Base-by-base conservation (phyloP, 2,797 vertebrate species). In the Argentina silus region DNA sequence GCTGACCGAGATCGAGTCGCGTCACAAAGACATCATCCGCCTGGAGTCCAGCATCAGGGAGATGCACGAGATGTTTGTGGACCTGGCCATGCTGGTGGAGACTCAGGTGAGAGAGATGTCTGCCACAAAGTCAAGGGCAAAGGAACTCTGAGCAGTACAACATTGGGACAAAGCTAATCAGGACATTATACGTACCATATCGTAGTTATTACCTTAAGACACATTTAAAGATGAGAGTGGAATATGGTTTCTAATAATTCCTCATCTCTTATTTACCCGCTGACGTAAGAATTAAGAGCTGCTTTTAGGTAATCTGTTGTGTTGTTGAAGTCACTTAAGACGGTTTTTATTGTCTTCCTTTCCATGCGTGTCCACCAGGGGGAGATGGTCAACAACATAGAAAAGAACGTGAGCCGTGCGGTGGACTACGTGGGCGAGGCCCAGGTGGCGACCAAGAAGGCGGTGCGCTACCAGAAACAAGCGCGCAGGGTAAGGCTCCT, bases 331-430 rank as follows among this genome's bases (percentile, higher is more conserved):
- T n/a, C n/a, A n/a, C n/a, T n/a, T n/a, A n/a, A n/a, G n/a, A n/a
- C n/a, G n/a, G 27, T 36, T 48, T 17, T 19, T 21, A 17, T 64
- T 15, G n/a, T n/a, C 9, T 21, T 11, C 19, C 12, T 15, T 17
- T 3, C 2, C 10, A 6, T 1, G 3, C n/a, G 15, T 21, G 59
- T 67, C 66, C 50, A 23, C 43, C 79, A 98, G 97, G 96, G 97
- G 7, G 96, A 97, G 76, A 91, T 97, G 92, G 89, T 96, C 78
- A 96, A 98, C 92, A 98, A 95, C 91, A 97, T 98, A 65, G 97
- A 97, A 74, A 96, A 93, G 77, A 95, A 96, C 0, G 95, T 98
- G 43, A 90, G 79, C 82, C 95, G 88, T 6, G 93, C 96, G 0
- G 81, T 81, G 0, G 95, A 96, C 68, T 97, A 96, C 0, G 90